Evolutionary conservation across 1,140 invertebrate genomes (phyloP), one percentile per base, ranked within the genome.

Genomic region (Scaptomyza graminum): DNA sequence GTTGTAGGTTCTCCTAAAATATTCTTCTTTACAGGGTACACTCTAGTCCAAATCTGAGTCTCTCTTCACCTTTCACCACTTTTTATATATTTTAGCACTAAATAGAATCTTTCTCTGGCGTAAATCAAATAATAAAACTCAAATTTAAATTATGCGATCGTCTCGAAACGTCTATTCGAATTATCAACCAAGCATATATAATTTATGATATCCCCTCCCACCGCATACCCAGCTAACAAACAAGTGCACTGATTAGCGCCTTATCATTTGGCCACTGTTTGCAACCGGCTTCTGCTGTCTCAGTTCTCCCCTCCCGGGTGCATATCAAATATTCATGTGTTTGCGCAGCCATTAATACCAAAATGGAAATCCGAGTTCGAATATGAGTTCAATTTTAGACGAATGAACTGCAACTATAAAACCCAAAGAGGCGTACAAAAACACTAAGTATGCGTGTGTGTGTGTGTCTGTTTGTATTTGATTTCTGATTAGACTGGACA

Each of bases 41-140:
- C n/a, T n/a, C n/a, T n/a, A n/a, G n/a, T n/a, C n/a, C n/a, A n/a
- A n/a, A n/a, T n/a, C n/a, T n/a, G n/a, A n/a, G n/a, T n/a, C n/a
- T n/a, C n/a, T n/a, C n/a, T n/a, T n/a, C n/a, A n/a, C n/a, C n/a
- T n/a, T n/a, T n/a, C n/a, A n/a, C 8, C 25, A 54, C 31, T 37
- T 51, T 9, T 12, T 8, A 6, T 37, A 22, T 22, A 22, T 5
- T 5, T 25, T 51, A 15, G 11, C 34, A 28, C 25, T 56, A 28
- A 28, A 7, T 28, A 6, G 28, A 28, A 70, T 43, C 47, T 49
- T 66, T 63, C 39, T 12, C 47, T 31, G 39, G 39, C 37, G 57
- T 85, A 85, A 85, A 85, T 85, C 82, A 85, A 66, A 74, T 47
- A 74, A 77, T 85, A 77, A 85, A 81, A 22, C 56, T 47, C 59